A percentile compares a stretch with the other conserved stretches of the same genome.
phyloP scores from a whole-genome alignment of 2,797 vertebrate species.

The Hyperoplus immaculatus region DNA sequence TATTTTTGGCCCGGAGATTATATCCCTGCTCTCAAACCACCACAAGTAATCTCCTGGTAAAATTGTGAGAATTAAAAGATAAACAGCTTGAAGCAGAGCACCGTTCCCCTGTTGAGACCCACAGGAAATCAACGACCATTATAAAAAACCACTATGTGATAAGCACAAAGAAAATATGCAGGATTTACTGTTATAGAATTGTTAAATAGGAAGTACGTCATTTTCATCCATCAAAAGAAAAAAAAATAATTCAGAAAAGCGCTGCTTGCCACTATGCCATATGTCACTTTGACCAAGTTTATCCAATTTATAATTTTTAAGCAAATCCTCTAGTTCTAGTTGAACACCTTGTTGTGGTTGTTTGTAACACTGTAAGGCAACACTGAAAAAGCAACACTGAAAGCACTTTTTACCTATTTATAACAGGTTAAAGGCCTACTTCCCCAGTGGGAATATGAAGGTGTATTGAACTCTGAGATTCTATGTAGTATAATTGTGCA shows the following conservation, averaged over 20 bases:
- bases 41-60: constrained; percentile 47
- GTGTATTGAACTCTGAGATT: too few species aligned
- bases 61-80: constrained; percentile 62
- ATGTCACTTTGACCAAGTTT: neutral
- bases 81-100: constrained; percentile 54
- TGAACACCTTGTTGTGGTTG: neutral
- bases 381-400: neutral
- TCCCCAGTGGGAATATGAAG: too few species aligned
- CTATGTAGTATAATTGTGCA: too few species aligned
- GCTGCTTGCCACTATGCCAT: neutral
- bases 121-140: constrained; percentile 42
- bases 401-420: too few species aligned
- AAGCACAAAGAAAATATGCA: constrained; percentile 45
- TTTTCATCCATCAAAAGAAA: too few species aligned
- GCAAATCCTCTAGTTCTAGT: neutral
- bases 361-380: neutral
- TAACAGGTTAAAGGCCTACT: neutral
- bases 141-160: constrained; percentile 25
- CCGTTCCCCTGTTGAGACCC: constrained; percentile 45
- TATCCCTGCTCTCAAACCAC: constrained; percentile 31
- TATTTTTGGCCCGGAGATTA: constrained; percentile 53
- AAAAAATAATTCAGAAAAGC: neutral
- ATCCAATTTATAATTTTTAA: neutral
- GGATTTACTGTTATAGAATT: constrained; percentile 35
- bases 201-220: too few species aligned